These are phyloP conservation scores for Ferdinandea cuprea DNA, from an alignment of 2,888 invertebrate species.

Conservation along the genomic window DNA sequence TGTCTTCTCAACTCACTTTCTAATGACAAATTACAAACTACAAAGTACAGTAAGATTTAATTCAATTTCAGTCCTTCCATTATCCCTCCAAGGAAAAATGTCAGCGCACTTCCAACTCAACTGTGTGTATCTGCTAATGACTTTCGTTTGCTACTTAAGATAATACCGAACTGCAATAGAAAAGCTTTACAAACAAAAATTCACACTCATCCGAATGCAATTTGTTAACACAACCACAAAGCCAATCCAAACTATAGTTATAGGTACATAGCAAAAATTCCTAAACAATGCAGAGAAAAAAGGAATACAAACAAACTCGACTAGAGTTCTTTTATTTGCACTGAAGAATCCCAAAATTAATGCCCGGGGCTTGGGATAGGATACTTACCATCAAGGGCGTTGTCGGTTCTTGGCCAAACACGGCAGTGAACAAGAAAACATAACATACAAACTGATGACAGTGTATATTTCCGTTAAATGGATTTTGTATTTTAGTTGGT, in stretches of 20 bases:
- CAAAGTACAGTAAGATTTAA: no score
- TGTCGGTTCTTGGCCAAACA: no score
- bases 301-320: slow-evolving; percentile 22
- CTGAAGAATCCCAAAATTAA: not conserved
- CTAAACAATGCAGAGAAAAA: slow-evolving; percentile 21
- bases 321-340: no score
- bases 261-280: no score
- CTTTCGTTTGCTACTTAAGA: not conserved
- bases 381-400: slow-evolving; percentile 22
- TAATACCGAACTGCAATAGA: not conserved
- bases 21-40: no score
- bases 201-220: slow-evolving; percentile 11
- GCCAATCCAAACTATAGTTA: no score
- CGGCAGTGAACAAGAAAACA: slow-evolving; percentile 16
- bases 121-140: not conserved
- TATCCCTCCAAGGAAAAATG: not conserved
- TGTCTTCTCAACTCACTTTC: no score
- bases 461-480: no score
- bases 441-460: no score
- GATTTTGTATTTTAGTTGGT: no score
- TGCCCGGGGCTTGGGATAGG: not conserved
- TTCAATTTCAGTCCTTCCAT: not conserved
- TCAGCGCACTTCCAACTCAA: not conserved
- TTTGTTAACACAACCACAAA: slow-evolving; percentile 7
- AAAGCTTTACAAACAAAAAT: not conserved